Evolutionary conservation across 1,140 invertebrate species (phyloP).

Genomic region (honey bee (Apis mellifera)): DNA sequence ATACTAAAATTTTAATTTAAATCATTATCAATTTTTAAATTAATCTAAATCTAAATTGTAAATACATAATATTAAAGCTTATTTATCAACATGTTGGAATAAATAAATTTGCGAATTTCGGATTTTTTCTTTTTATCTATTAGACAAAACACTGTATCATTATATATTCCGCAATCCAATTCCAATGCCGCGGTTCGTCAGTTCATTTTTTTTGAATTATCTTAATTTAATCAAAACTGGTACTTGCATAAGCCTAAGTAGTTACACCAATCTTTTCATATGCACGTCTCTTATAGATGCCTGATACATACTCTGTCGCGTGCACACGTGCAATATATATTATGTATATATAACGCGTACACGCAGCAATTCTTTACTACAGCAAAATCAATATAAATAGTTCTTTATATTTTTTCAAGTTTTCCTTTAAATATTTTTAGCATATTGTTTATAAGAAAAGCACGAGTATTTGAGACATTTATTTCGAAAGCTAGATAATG

Average conservation of each 20-base stretch:
- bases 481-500: too few species aligned
- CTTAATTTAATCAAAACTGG: slow-evolving; percentile 16
- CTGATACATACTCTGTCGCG: not conserved
- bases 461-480: too few species aligned
- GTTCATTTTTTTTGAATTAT: slow-evolving; percentile 39
- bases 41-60: too few species aligned
- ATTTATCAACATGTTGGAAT: too few species aligned
- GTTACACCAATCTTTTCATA: slow-evolving; percentile 20
- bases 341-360: not conserved
- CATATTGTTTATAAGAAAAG: slow-evolving; percentile 1
- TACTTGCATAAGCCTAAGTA: slow-evolving; percentile 52
- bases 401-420: slow-evolving; percentile 9
- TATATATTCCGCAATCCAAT: slow-evolving; percentile 20
- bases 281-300: slow-evolving; percentile 7
- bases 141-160: too few species aligned
- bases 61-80: too few species aligned
- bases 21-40: too few species aligned
- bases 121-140: too few species aligned
- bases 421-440: not conserved
- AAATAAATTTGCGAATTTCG: too few species aligned
- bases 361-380: slow-evolving; percentile 47
- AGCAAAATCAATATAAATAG: slow-evolving; percentile 58
- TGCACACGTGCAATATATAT: too few species aligned
- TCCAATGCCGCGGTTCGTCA: slow-evolving; percentile 14
- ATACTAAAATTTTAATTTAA: too few species aligned